Percentiles rank a stretch among this genome's conserved stretches.
Conservation (phyloP, 2,113 vertebrate genomes). For the Polypterus bichir region DNA sequence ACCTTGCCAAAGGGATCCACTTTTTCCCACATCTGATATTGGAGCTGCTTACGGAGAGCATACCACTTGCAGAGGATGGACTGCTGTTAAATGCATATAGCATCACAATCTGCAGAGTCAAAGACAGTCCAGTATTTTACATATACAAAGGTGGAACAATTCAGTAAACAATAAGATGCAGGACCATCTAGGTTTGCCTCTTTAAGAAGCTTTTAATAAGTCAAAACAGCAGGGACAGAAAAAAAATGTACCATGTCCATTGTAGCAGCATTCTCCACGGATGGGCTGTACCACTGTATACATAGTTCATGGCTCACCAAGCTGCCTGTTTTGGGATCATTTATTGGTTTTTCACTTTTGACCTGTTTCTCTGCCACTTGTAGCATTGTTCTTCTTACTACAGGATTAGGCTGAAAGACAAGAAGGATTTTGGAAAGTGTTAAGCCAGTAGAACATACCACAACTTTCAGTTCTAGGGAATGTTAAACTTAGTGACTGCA, state of each 20-base stretch:
- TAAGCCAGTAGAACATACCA: no score
- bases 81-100: conserved; percentile 24
- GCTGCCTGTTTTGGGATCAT: no score
- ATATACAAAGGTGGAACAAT: no score
- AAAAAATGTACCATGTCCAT: conserved; percentile 24
- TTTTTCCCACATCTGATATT: conserved; percentile 23
- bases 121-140: no score
- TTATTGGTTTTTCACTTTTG: no score
- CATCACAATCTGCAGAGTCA: conserved; percentile 24
- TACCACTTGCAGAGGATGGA: conserved; percentile 12
- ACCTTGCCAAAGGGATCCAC: conserved; percentile 23
- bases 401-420: no score
- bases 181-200: conserved; percentile 13
- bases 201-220: conserved; percentile 23
- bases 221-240: conserved; percentile 20
- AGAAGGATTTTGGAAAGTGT: no score
- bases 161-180: no score
- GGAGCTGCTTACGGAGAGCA: not conserved
- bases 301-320: conserved; percentile 35
- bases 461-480: no score
- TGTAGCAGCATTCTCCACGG: conserved; percentile 28
- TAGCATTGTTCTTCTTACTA: no score
- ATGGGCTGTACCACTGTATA: conserved; percentile 59
- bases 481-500: no score
- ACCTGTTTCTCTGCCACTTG: no score